Evolutionary conservation across 2,113 vertebrate species (phyloP).

Genomic region (Neogobius melanostomus): DNA sequence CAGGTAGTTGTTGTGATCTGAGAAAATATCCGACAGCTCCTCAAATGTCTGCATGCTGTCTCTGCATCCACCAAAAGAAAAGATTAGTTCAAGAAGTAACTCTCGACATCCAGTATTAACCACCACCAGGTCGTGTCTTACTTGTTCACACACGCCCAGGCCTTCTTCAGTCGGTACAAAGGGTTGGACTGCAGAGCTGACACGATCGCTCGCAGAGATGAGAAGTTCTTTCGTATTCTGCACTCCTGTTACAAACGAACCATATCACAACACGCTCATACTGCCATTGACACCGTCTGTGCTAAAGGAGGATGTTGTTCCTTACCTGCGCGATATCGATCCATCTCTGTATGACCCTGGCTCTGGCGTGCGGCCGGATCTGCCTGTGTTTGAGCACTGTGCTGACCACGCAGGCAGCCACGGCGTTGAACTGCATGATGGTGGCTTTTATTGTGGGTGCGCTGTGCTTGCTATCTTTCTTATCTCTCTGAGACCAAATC

Average conservation of each 20-base stretch:
- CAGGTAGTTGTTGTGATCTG: slow-evolving; percentile 92
- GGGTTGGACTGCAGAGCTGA: slow-evolving; percentile 93
- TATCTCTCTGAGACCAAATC: slow-evolving; percentile 92
- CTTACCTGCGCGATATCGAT: slow-evolving; percentile 89
- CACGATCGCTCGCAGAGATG: slow-evolving; percentile 90
- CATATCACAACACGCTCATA: not conserved
- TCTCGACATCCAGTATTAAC: not conserved
- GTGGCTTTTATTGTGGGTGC: slow-evolving; percentile 89
- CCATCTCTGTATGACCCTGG: slow-evolving; percentile 92
- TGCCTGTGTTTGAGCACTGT: slow-evolving; percentile 83
- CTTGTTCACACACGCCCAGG: slow-evolving; percentile 89
- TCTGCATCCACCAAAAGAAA: slow-evolving; percentile 60
- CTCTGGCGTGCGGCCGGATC: slow-evolving; percentile 84
- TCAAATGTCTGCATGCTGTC: slow-evolving; percentile 89
- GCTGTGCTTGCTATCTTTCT: slow-evolving; percentile 88
- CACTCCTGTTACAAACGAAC: slow-evolving; percentile 83
- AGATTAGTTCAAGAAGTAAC: not conserved
- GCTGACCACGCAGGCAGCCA: slow-evolving; percentile 89
- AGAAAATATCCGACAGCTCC: slow-evolving; percentile 94
- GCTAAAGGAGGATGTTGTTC: not conserved
- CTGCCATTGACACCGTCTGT: not conserved
- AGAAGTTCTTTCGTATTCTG: slow-evolving; percentile 94
- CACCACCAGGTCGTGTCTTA: slow-evolving; percentile 67
- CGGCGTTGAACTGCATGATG: slow-evolving; percentile 91
- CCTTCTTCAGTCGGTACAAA: slow-evolving; percentile 90